Evolutionary conservation across 2,113 vertebrate species (phyloP).

Genomic region (pig (Sus scrofa)): T2T-Sscrofa CM000816.6:66149501-66150000

Average conservation of each 20-base stretch:
- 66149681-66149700: not conserved
- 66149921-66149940: conserved; percentile 93
- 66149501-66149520: not conserved
- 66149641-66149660: not conserved
- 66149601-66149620: not conserved
- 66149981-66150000: conserved; percentile 78
- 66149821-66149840: not conserved
- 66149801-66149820: no score
- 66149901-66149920: conserved; percentile 93
- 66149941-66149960: conserved; percentile 93
- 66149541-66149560: not conserved
- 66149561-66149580: not conserved
- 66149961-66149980: conserved; percentile 97
- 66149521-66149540: not conserved
- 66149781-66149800: no score
- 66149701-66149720: not conserved
- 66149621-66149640: not conserved
- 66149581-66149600: not conserved
- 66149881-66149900: conserved; percentile 83
- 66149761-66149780: no score
- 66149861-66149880: not conserved
- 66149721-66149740: no score
- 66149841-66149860: not conserved
- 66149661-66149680: not conserved
- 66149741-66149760: no score